Percentiles rank a stretch among this genome's conserved stretches.
phyloP scores from a whole-genome alignment of 2,888 invertebrate genomes.

The Stenodera caucasica region DNA sequence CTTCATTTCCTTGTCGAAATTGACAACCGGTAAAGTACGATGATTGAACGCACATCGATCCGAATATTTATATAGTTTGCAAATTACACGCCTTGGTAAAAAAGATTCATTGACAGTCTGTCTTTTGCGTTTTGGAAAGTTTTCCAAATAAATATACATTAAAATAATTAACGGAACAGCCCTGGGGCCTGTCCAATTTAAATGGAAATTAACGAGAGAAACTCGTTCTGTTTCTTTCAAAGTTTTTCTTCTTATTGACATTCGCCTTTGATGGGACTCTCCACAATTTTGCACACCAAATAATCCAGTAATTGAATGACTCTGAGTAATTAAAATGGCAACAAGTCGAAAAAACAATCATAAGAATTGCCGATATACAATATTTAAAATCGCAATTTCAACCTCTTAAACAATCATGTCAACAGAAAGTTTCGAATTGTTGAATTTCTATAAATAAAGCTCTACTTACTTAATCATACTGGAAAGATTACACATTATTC shows the following conservation, averaged over 20 bases:
- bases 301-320: slow-evolving; percentile 7
- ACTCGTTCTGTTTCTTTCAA: slow-evolving; percentile 11
- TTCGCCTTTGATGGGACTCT: slow-evolving; percentile 8
- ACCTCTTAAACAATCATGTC: slow-evolving; percentile 1
- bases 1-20: slow-evolving; percentile 40
- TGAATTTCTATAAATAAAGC: slow-evolving; percentile 10
- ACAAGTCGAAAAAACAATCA: slow-evolving; percentile 14
- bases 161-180: slow-evolving; percentile 10
- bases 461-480: slow-evolving; percentile 16
- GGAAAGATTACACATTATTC: slow-evolving; percentile 33
- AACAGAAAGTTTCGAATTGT: neutral
- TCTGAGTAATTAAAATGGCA: slow-evolving; percentile 25
- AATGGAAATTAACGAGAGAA: slow-evolving; percentile 12
- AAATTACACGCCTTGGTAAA: too few relatives aligned
- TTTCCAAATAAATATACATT: slow-evolving; percentile 4
- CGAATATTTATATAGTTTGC: too few relatives aligned
- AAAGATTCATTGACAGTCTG: too few relatives aligned
- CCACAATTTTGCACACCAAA: slow-evolving; percentile 12
- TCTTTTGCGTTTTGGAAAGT: neutral
- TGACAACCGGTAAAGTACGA: slow-evolving; percentile 26
- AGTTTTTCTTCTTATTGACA: slow-evolving; percentile 12
- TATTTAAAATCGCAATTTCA: neutral
- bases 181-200: slow-evolving; percentile 8
- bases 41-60: too few relatives aligned
- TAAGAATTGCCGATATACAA: slow-evolving; percentile 3